Percentiles rank a stretch among this genome's conserved stretches.
Conservation (phyloP, 2,888 invertebrate genomes). For the Julus scandinavius region DNA sequence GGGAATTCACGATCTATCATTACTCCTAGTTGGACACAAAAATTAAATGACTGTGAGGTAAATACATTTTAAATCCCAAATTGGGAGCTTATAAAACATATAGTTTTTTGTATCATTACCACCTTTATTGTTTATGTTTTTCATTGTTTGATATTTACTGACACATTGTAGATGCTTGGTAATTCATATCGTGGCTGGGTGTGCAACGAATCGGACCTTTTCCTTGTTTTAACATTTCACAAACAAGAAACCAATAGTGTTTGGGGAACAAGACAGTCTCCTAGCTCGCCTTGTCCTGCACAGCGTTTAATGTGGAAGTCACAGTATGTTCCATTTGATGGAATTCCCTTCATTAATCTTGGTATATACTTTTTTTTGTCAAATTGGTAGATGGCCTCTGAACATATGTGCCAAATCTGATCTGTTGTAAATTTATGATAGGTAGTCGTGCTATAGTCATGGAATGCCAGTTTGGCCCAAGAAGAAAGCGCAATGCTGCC, state of each 20-base stretch:
- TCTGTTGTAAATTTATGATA: conserved; percentile 55
- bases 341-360: conserved; percentile 66
- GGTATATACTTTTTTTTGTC: conserved; percentile 61
- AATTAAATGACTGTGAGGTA: conserved; percentile 11
- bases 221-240: conserved; percentile 65
- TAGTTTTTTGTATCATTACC: too few species aligned
- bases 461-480: conserved; percentile 67
- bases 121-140: neutral
- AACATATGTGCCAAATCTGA: neutral
- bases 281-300: conserved; percentile 64
- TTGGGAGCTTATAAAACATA: neutral
- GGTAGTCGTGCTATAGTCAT: conserved; percentile 66
- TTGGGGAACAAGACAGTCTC: conserved; percentile 67
- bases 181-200: conserved; percentile 66
- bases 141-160: conserved; percentile 28
- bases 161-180: conserved; percentile 64
- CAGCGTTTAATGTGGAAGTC: conserved; percentile 67
- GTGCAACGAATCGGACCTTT: conserved; percentile 65
- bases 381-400: neutral
- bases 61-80: neutral
- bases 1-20: neutral
- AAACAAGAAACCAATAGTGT: conserved; percentile 66
- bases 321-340: conserved; percentile 67
- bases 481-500: conserved; percentile 63
- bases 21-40: neutral